These are phyloP conservation scores for Desmophyllum pertusum DNA, from an alignment of 92 coral and sea anemone genomes.

Conservation along the genomic window DNA sequence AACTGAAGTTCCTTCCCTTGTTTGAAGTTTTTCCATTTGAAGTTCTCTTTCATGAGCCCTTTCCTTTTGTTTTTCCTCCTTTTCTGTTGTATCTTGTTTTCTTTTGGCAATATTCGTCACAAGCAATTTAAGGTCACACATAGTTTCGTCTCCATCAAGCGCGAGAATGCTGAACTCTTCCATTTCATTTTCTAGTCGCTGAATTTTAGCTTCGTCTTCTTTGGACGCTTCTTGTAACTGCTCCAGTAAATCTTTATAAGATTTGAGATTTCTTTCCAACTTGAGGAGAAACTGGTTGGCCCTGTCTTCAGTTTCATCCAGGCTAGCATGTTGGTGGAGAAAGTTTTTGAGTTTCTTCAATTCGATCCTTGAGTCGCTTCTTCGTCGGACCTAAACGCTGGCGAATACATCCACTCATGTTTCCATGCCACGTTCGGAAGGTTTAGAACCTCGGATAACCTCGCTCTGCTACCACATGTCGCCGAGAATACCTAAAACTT, in stretches of 20 bases:
- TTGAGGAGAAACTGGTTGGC: slow-evolving; percentile 10
- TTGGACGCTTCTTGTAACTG: slow-evolving; percentile 23
- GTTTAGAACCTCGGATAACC: slow-evolving; percentile 2
- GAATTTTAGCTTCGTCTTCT: slow-evolving; percentile 18
- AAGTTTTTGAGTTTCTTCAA: slow-evolving; percentile 3
- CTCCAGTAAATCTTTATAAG: slow-evolving; percentile 25
- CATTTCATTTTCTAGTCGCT: slow-evolving; percentile 34
- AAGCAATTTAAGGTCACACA: too few species aligned
- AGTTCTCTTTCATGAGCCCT: background rate
- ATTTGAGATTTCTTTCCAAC: slow-evolving; percentile 28
- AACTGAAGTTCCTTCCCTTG: slow-evolving; percentile 11
- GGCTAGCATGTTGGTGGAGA: slow-evolving; percentile 25
- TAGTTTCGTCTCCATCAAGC: slow-evolving; percentile 27
- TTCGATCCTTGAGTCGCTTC: slow-evolving; percentile 26
- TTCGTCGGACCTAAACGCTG: slow-evolving; percentile 42
- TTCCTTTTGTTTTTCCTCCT: slow-evolving; percentile 14
- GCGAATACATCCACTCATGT: slow-evolving; percentile 38
- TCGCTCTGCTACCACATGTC: slow-evolving; percentile 51
- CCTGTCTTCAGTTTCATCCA: slow-evolving; percentile 33
- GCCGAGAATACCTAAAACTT: slow-evolving; percentile 6
- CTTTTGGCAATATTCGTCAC: too few species aligned
- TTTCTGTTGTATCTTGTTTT: slow-evolving; percentile 8
- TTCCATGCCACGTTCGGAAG: slow-evolving; percentile 13
- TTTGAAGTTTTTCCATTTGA: slow-evolving; percentile 9
- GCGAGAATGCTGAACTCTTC: slow-evolving; percentile 26